Percentiles rank a stretch among this genome's conserved stretches.
These are phyloP conservation scores for Phyto melanocephala DNA, from an alignment of 2,888 invertebrate genomes.

Conservation along the genomic window DNA sequence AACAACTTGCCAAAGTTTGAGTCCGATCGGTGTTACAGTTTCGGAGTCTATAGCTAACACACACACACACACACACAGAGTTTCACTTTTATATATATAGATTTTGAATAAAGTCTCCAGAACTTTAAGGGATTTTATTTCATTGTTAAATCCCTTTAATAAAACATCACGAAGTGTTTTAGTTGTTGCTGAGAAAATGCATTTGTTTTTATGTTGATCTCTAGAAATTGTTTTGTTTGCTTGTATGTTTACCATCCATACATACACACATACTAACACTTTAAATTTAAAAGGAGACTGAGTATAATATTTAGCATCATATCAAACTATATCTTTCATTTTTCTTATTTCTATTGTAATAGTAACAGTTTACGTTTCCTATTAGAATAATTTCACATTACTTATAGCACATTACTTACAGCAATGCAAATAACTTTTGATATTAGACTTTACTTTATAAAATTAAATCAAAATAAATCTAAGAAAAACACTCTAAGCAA, in stretches of 20 bases:
- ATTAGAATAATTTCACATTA: neutral
- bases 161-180: conserved; percentile 16
- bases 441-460: neutral
- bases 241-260: neutral
- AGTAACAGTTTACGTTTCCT: neutral
- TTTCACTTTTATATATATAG: too few relatives aligned
- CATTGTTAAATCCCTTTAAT: neutral
- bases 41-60: too few relatives aligned
- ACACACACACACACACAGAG: too few relatives aligned
- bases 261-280: neutral
- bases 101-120: too few relatives aligned
- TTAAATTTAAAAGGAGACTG: conserved; percentile 1
- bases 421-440: neutral
- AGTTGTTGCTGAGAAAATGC: conserved; percentile 39
- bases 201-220: conserved; percentile 57
- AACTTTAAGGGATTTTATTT: neutral
- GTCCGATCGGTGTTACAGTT: too few relatives aligned
- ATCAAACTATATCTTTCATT: neutral
- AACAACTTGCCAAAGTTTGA: too few relatives aligned
- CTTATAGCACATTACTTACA: too few relatives aligned
- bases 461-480: neutral
- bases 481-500: neutral
- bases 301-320: conserved; percentile 22
- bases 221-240: conserved; percentile 26
- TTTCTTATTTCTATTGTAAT: neutral